Evolutionary conservation across 2,113 vertebrate genomes (phyloP), one percentile per base, ranked within the genome.

Genomic region (Scytalopus superciliaris): DNA sequence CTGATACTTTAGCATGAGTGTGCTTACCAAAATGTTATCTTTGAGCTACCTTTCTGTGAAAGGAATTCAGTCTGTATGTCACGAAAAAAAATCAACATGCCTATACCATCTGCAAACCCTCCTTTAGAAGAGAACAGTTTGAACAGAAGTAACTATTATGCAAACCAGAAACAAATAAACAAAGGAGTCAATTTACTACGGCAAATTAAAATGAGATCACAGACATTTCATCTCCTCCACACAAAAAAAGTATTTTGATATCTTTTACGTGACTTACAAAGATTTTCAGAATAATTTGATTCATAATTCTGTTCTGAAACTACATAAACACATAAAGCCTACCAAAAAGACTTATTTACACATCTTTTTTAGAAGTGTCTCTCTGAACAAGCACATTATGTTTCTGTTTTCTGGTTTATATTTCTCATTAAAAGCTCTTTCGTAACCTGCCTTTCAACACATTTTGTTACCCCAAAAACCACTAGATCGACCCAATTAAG

Each of bases 141-240:
- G 30, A 96, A 77, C 44, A 96, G 37, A 84, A 88, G 19, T 78
- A 95, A 96, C 82, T 96, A 87, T 90, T 96, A 96, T 75, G 84
- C 81, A 97, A 98, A 98, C 70, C 44, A 96, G 95, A 97, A 97
- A 90, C 62, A 97, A 97, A 95, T 87, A 96, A 92, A 87, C 81
- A 97, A 97, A 97, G 49, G 69, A 97, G 91, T 92, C 89, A 95
- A 93, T 97, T 97, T 96, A 88, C 86, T 85, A 95, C 60, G 69
- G 85, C 78, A 98, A 98, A 98, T 97, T 97, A 97, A 97, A 97
- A 97, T 91, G 84, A 80, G 94, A 96, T 95, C 21, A 64, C 33
- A 94, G 66, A 93, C 47, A 96, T 93, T 96, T 96, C 33, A 86
- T 80, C 79, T 85, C 53, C 95, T 95, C 66, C 28, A 19, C 18